Evolutionary conservation across 2,113 vertebrate genomes (phyloP).

Genomic region (Alces alces): DNA sequence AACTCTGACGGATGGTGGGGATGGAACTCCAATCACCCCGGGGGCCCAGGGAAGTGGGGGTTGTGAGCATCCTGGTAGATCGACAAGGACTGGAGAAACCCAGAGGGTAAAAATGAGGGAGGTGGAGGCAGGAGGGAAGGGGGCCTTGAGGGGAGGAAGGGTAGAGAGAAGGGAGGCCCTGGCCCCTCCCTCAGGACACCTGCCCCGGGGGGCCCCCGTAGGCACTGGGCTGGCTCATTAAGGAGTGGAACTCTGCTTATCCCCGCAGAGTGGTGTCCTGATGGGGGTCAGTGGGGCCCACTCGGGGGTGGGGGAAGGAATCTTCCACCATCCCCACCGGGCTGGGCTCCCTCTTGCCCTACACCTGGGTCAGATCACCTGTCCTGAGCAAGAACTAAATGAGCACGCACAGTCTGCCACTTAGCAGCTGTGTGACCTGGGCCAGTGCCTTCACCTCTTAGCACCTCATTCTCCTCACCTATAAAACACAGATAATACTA

Average conservation of each 20-base stretch:
- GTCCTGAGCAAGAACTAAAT: not conserved
- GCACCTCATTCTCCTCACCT: not conserved
- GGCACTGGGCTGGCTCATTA: accelerated
- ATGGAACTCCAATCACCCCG: too few species aligned
- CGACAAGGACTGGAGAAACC: not conserved
- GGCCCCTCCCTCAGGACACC: not conserved
- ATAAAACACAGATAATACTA: accelerated
- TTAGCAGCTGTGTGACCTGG: not conserved
- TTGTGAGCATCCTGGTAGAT: not conserved
- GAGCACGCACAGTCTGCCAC: not conserved
- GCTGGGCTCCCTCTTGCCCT: not conserved
- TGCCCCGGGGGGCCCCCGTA: not conserved
- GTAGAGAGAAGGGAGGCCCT: not conserved
- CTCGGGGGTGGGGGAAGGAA: not conserved
- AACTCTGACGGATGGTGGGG: not conserved
- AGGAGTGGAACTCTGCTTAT: not conserved
- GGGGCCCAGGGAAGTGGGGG: not conserved
- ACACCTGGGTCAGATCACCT: accelerated
- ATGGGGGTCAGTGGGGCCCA: not conserved
- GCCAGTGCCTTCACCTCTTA: not conserved
- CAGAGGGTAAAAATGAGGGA: not conserved
- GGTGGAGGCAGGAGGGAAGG: not conserved
- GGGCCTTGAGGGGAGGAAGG: not conserved
- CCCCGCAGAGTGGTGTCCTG: not conserved
- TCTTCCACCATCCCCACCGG: not conserved